Evolutionary conservation across 2,797 vertebrate genomes (phyloP).

Genomic region (Capromys pilorides): DNA sequence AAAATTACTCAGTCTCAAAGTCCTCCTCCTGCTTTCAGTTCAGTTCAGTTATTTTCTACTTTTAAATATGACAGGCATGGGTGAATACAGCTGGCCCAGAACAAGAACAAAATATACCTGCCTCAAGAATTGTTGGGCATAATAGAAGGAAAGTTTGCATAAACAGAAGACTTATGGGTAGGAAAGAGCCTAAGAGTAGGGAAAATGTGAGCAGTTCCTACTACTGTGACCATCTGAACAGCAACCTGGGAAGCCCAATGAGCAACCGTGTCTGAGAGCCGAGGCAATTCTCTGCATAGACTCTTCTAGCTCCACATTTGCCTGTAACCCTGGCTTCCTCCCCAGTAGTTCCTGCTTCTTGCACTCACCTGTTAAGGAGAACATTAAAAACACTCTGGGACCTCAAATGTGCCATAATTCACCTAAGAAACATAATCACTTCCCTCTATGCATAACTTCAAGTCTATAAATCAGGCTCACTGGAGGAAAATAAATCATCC

Average conservation of each 20-base stretch:
- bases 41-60: neutral
- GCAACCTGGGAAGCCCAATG: neutral
- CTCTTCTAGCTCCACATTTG: neutral
- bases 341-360: slow-evolving; percentile 63
- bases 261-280: neutral
- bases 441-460: slow-evolving; percentile 61
- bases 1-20: neutral
- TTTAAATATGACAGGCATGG: neutral
- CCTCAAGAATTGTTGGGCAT: neutral
- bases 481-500: slow-evolving; percentile 75
- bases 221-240: neutral
- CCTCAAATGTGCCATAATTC: slow-evolving; percentile 73
- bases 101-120: neutral
- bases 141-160: neutral
- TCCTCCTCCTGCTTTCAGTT: neutral
- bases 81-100: neutral
- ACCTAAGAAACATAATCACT: slow-evolving; percentile 59
- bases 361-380: slow-evolving; percentile 63
- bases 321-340: slow-evolving; percentile 4
- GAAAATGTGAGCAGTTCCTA: neutral
- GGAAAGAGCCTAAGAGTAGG: neutral
- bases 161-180: neutral
- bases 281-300: neutral
- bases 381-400: slow-evolving; percentile 68
- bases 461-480: slow-evolving; percentile 71